phyloP scores from a whole-genome alignment of 2,797 vertebrate genomes.

The Synaphobranchus kaupii region DNA sequence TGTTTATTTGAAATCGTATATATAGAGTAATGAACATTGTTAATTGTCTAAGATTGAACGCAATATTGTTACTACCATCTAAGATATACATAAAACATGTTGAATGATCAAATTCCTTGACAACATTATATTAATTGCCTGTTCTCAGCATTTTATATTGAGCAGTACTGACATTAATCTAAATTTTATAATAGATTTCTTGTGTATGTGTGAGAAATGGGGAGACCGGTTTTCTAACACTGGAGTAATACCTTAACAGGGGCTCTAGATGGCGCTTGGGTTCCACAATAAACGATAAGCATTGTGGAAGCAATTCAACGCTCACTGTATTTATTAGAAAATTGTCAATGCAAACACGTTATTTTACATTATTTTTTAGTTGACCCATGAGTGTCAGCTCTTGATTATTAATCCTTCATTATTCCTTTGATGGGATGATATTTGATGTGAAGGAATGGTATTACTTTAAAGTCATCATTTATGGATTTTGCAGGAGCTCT shows the following conservation, averaged over 20 bases:
- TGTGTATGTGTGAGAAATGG: neutral
- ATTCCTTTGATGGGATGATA: neutral
- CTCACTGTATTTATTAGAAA: neutral
- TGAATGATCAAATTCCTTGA: neutral
- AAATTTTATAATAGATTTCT: neutral
- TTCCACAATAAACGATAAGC: neutral
- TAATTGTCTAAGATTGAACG: neutral
- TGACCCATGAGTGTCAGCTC: neutral
- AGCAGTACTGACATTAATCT: neutral
- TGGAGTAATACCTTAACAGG: neutral
- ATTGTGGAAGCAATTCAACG: neutral
- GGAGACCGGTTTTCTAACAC: neutral
- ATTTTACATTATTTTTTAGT: neutral
- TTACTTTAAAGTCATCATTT: neutral
- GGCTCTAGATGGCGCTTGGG: neutral
- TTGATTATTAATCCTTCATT: neutral
- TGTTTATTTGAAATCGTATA: neutral
- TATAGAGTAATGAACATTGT: neutral
- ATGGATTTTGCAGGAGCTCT: neutral
- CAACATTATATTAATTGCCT: neutral
- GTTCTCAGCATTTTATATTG: neutral
- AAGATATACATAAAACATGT: conserved; percentile 4
- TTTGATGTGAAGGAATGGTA: neutral
- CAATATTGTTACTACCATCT: neutral
- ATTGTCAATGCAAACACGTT: neutral